These are phyloP conservation scores for Dipodomys spectabilis DNA, from an alignment of 2,113 vertebrate genomes.

Conservation along the genomic window DNA sequence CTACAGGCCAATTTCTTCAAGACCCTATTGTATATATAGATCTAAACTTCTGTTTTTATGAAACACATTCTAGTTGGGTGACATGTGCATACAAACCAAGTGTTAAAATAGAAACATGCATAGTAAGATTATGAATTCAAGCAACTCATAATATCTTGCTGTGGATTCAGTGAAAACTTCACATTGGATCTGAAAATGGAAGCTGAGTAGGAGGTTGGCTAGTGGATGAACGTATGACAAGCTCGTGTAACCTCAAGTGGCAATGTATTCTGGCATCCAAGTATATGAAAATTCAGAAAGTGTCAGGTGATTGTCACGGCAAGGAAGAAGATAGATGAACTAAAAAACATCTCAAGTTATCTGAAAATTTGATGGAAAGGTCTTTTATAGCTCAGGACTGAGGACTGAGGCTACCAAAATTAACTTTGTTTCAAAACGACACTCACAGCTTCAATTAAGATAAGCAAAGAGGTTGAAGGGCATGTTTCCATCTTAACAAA, in stretches of 20 bases:
- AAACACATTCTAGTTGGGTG: neutral
- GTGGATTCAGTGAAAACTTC: slow-evolving; percentile 19
- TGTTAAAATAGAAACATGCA: neutral
- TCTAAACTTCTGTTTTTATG: slow-evolving; percentile 15
- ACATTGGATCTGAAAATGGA: slow-evolving; percentile 28
- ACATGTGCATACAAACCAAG: slow-evolving; percentile 11
- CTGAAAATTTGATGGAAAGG: slow-evolving; percentile 16
- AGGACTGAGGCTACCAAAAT: neutral
- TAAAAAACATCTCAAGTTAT: neutral
- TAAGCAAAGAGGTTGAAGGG: neutral
- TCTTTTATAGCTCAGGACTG: neutral
- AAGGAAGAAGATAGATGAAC: neutral
- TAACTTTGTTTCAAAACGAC: neutral
- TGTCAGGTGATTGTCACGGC: neutral
- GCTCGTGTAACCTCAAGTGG: neutral
- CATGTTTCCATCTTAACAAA: neutral
- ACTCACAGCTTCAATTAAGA: neutral
- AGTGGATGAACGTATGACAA: neutral
- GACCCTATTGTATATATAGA: neutral
- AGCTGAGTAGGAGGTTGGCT: neutral
- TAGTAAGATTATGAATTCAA: neutral
- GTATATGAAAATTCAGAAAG: neutral
- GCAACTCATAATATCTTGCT: slow-evolving; percentile 47
- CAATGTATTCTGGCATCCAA: neutral
- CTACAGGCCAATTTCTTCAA: neutral